These are phyloP conservation scores for Plecotus auritus DNA, from an alignment of 2,113 vertebrate species.

Conservation along the genomic window DNA sequence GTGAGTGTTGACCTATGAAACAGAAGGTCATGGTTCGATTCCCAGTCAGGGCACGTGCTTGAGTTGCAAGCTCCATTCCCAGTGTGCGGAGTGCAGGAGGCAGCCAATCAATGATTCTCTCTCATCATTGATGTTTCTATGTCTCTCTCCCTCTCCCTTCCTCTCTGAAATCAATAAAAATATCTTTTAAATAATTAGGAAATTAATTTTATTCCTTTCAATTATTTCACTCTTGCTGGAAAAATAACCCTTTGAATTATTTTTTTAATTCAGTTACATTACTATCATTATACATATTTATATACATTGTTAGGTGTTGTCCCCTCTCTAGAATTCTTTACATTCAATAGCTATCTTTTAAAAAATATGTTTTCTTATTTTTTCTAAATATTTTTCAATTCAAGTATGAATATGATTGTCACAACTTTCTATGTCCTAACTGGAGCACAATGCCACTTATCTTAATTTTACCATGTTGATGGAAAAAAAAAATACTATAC, in stretches of 20 bases:
- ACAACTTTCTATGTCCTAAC: background rate
- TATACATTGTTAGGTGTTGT: background rate
- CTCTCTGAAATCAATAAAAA: too few species aligned
- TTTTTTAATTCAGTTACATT: background rate
- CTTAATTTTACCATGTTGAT: background rate
- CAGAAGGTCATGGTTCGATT: too few species aligned
- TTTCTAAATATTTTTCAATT: background rate
- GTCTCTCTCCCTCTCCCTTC: too few species aligned
- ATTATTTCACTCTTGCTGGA: background rate
- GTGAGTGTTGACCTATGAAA: too few species aligned
- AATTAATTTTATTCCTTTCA: background rate
- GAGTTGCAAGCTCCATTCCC: too few species aligned
- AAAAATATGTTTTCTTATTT: background rate
- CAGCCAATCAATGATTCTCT: too few species aligned
- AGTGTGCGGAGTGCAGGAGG: too few species aligned
- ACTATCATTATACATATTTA: background rate
- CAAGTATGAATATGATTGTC: background rate
- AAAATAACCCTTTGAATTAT: background rate
- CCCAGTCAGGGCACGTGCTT: too few species aligned
- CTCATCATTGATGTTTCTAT: too few species aligned
- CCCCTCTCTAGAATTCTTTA: background rate
- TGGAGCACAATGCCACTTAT: background rate
- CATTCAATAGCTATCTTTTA: background rate
- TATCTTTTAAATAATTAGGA: background rate
- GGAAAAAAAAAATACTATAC: background rate